Evolutionary conservation across 2,888 invertebrate species (phyloP).

Genomic region (Tetanocera ferruginea): DNA sequence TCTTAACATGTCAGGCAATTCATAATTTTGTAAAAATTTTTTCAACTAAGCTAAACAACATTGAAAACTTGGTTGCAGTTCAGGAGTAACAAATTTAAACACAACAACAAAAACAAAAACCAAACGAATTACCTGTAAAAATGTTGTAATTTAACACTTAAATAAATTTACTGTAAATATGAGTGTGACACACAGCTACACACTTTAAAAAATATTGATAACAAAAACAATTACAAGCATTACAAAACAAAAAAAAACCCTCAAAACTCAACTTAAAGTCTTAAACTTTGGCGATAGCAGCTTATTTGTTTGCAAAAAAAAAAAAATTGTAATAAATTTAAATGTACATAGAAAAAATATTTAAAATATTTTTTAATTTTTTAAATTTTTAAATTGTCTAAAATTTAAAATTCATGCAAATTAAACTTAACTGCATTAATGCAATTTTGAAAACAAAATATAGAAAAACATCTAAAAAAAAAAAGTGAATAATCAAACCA

Average conservation of each 20-base stretch:
- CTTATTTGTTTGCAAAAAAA: slow-evolving; percentile 3
- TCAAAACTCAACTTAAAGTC: background rate
- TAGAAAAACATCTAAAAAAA: too few relatives aligned
- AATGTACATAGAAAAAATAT: background rate
- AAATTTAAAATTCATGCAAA: too few relatives aligned
- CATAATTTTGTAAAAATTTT: too few relatives aligned
- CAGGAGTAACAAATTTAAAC: background rate
- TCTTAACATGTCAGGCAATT: background rate
- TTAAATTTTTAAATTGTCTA: too few relatives aligned
- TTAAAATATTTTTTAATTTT: too few relatives aligned
- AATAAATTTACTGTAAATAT: too few relatives aligned
- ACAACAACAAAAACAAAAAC: background rate
- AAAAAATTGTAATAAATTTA: slow-evolving; percentile 13
- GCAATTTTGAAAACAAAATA: too few relatives aligned
- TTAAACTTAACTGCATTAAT: too few relatives aligned
- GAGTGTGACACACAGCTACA: too few relatives aligned
- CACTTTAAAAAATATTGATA: too few relatives aligned
- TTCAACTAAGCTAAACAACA: background rate
- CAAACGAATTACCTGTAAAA: slow-evolving; percentile 23
- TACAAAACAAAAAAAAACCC: slow-evolving; percentile 34
- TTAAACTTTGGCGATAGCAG: background rate
- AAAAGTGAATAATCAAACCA: too few relatives aligned
- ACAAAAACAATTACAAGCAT: background rate
- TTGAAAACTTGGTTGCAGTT: background rate
- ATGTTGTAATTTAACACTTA: slow-evolving; percentile 15